phyloP scores from a whole-genome alignment of 2,113 vertebrate species.

The Eolophus roseicapilla region DNA sequence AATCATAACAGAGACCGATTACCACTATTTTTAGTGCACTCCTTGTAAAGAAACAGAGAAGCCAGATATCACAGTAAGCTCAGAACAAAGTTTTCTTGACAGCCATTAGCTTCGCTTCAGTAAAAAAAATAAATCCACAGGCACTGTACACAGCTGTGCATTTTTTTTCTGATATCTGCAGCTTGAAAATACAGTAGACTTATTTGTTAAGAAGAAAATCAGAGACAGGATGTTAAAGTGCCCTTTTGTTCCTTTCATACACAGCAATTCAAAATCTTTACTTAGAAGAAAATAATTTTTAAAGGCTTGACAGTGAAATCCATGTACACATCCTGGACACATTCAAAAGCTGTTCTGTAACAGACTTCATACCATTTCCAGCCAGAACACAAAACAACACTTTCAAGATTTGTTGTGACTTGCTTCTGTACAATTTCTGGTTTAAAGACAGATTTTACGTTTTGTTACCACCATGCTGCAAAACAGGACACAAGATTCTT shows the following conservation, averaged over 20 bases:
- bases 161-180: not conserved
- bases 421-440: not conserved
- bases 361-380: not conserved
- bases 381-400: not conserved
- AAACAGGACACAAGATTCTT: not conserved
- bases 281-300: not conserved
- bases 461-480: not conserved
- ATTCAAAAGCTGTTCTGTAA: not conserved
- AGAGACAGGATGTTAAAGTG: not conserved
- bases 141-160: not conserved
- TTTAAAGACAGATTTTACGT: not conserved
- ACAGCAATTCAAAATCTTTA: not conserved
- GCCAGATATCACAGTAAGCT: not conserved
- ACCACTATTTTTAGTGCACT: not conserved
- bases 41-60: not conserved
- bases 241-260: not conserved
- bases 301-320: not conserved
- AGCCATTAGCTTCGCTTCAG: not conserved
- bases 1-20: not conserved
- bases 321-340: accelerated
- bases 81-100: not conserved
- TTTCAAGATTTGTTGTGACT: slow-evolving; percentile 42
- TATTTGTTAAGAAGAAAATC: not conserved
- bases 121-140: slow-evolving; percentile 18
- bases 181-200: not conserved